Evolutionary conservation across 2,113 vertebrate genomes (phyloP), one percentile per base, ranked within the genome.

Genomic region (Tichodroma muraria): DNA sequence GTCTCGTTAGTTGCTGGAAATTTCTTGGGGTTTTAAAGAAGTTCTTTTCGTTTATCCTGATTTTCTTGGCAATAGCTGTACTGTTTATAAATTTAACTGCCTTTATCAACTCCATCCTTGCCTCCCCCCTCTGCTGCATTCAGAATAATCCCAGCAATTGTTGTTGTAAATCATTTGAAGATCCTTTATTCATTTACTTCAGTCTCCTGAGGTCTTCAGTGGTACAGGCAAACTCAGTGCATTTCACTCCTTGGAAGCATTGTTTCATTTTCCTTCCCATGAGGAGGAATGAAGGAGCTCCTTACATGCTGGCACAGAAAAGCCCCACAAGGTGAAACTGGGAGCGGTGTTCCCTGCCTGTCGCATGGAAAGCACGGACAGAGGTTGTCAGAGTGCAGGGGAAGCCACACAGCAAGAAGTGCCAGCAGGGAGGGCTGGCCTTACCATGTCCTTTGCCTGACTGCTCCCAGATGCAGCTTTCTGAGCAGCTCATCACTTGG

Each of bases 311-410:
- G 3, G 3, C 15, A 33, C 13, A 19, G 80, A 35, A 56, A 70
- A 85, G 31, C 20, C 25, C 75, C 22, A 23, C 52, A 16, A 22
- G 69, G 24, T 1, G 8, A 66, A 65, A 21, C 8, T 77, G 72
- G 59, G 75, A 93, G 28, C 0, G 0, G 5, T 1, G 7, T 45
- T 76, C 71, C 69, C 40, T 37, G 80, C 10, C 37, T 87, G 59
- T 38, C 12, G 7, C 23, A 11, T 0, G 61, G 69, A 33, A 1
- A 6, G 9, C 38, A n/a, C 0, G 0, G 61, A 31, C 15, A 1
- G 5, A 45, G 35, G 30, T 1, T 66, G 30, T 47, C 0, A 2
- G 21, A 86, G 40, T 10, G 53, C 63, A 24, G 17, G 33, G 65
- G 42, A 89, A 81, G 38, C 72, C 4, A 3, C 7, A 4, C 11